phyloP scores from a whole-genome alignment of 1,140 invertebrate species.

The Drosophila seguyi region DNA sequence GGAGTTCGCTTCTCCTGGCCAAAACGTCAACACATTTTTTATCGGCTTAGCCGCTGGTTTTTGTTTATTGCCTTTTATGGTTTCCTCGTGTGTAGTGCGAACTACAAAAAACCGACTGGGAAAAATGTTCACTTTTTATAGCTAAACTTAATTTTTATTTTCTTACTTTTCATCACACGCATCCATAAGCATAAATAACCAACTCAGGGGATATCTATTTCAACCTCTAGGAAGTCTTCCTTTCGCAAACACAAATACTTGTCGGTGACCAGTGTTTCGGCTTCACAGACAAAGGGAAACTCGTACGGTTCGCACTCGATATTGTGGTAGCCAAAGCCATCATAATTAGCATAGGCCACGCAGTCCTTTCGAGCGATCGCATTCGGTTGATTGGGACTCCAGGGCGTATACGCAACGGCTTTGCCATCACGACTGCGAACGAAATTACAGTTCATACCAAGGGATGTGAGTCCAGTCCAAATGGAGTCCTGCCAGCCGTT shows the following conservation, averaged over 20 bases:
- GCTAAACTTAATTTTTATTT: constrained; percentile 4
- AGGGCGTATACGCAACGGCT: constrained; percentile 31
- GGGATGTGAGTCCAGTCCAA: constrained; percentile 34
- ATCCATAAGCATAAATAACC: not conserved
- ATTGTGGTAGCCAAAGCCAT: constrained; percentile 32
- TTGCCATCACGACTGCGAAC: constrained; percentile 2
- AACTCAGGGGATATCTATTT: not conserved
- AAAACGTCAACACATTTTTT: constrained; percentile 63
- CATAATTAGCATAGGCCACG: constrained; percentile 26
- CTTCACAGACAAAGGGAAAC: constrained; percentile 27
- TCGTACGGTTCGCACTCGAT: constrained; percentile 27
- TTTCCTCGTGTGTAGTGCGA: not conserved
- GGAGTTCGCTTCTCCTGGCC: constrained; percentile 4
- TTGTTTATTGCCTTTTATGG: constrained; percentile 29
- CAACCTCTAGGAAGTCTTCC: constrained; percentile 15
- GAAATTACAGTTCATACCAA: constrained; percentile 16
- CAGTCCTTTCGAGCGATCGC: constrained; percentile 4
- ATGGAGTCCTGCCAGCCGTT: constrained; percentile 28
- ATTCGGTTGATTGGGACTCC: constrained; percentile 31
- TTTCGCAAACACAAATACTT: constrained; percentile 29
- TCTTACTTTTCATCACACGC: not conserved
- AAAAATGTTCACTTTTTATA: not conserved
- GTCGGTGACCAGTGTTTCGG: constrained; percentile 8
- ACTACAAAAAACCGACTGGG: not conserved
- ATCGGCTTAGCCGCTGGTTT: constrained; percentile 31